Conservation (phyloP, 2,888 invertebrate genomes). For the Drosophila maculinotata region DNA sequence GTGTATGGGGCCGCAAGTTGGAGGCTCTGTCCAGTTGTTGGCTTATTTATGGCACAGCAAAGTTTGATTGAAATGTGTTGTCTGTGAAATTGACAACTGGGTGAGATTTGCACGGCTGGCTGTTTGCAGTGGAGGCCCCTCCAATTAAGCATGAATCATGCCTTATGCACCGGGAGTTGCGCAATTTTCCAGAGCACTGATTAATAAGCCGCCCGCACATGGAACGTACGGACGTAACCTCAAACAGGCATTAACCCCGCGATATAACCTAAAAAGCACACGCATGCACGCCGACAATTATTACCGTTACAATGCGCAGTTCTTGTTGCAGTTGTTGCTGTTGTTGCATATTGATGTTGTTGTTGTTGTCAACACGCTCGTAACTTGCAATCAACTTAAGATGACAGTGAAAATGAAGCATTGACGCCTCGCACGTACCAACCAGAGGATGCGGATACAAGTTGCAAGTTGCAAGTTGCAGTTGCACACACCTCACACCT, state of each 20-base stretch:
- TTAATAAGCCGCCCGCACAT: constrained; percentile 74
- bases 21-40: constrained; percentile 66
- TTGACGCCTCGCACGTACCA: constrained; percentile 84
- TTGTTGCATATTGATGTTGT: constrained; percentile 20
- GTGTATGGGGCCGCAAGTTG: constrained; percentile 16
- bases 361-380: constrained; percentile 81
- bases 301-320: constrained; percentile 60
- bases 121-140: constrained; percentile 23
- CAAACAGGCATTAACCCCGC: constrained; percentile 57
- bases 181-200: constrained; percentile 58
- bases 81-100: constrained; percentile 78
- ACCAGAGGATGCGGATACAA: constrained; percentile 46
- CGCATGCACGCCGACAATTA: constrained; percentile 57
- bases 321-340: constrained; percentile 27
- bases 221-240: constrained; percentile 25
- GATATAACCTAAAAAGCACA: constrained; percentile 29
- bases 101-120: constrained; percentile 72
- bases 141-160: constrained; percentile 78
- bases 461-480: constrained; percentile 40
- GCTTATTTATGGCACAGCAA: constrained; percentile 76
- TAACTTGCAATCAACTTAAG: constrained; percentile 85
- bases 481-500: constrained; percentile 14
- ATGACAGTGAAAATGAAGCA: constrained; percentile 84
- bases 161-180: constrained; percentile 41
- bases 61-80: constrained; percentile 81